Evolutionary conservation across 2,797 vertebrate species (phyloP).

Genomic region (Enteromius treurensis): DNA sequence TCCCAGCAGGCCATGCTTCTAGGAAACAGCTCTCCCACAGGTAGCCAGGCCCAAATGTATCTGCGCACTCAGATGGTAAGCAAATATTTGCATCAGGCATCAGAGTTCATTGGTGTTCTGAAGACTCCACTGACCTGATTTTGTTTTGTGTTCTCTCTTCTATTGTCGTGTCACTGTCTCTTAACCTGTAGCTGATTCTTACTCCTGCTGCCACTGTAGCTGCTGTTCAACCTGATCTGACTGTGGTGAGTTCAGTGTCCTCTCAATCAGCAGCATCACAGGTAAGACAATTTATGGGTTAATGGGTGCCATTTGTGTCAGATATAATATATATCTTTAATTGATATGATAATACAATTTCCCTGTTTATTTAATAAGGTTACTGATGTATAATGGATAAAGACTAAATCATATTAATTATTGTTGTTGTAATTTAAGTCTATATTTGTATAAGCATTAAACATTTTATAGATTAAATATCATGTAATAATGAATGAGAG

Average conservation of each 20-base stretch:
- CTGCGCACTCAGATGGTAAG: conserved; percentile 94
- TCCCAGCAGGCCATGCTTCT: conserved; percentile 93
- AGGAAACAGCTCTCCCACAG: conserved; percentile 87
- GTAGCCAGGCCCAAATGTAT: conserved; percentile 95
- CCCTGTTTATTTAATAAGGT: background rate
- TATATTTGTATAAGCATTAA: conserved; percentile 4
- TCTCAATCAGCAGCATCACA: conserved; percentile 88
- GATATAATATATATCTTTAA: background rate
- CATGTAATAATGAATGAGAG: background rate
- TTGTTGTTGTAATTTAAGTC: background rate
- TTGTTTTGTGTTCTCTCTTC: conserved; percentile 53
- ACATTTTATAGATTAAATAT: background rate
- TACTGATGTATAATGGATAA: background rate
- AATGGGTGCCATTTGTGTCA: background rate
- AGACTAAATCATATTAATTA: background rate
- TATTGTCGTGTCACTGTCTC: background rate
- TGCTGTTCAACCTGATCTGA: conserved; percentile 91
- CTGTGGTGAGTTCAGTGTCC: conserved; percentile 86
- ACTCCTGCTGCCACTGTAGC: conserved; percentile 91
- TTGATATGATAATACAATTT: background rate
- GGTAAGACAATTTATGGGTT: conserved; percentile 73
- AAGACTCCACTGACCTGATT: conserved; percentile 24
- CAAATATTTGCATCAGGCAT: conserved; percentile 22
- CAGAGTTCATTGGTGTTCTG: background rate
- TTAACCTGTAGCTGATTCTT: conserved; percentile 86